A percentile compares a stretch with the other conserved stretches of the same genome.
These are phyloP conservation scores for Regulus satrapa DNA, from an alignment of 2,113 vertebrate species.

Conservation along the genomic window DNA sequence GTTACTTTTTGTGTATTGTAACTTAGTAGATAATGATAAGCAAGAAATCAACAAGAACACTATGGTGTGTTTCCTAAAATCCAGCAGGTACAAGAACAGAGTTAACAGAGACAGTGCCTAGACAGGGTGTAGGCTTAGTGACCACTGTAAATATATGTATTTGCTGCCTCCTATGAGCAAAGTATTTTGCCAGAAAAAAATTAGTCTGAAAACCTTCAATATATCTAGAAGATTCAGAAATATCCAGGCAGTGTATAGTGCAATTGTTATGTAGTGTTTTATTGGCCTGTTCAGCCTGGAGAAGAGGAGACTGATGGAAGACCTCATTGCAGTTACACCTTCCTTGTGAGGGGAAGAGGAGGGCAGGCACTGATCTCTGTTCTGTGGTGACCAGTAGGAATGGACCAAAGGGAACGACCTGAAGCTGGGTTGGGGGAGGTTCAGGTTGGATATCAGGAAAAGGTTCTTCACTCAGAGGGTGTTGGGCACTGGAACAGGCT, in stretches of 20 bases:
- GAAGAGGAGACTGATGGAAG: neutral
- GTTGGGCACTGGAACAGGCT: neutral
- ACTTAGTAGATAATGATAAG: constrained; percentile 56
- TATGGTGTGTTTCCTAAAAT: neutral
- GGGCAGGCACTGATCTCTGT: neutral
- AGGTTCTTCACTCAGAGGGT: neutral
- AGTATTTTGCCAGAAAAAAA: neutral
- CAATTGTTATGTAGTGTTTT: neutral
- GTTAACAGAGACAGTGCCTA: neutral
- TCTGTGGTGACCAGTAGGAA: neutral
- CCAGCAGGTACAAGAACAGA: neutral
- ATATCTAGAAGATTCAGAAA: neutral
- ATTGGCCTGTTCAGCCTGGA: neutral
- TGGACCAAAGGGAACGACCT: accelerated
- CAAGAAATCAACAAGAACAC: constrained; percentile 25
- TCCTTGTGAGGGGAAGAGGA: accelerated
- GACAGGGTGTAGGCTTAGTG: neutral
- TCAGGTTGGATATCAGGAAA: accelerated
- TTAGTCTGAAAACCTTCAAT: neutral
- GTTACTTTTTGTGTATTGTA: constrained; percentile 49
- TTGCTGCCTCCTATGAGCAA: neutral
- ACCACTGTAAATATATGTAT: neutral
- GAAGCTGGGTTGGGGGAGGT: accelerated
- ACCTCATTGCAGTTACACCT: neutral
- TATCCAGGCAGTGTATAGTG: neutral